Conservation (phyloP, 2,113 vertebrate genomes). For the Corvus moneduloides region DNA sequence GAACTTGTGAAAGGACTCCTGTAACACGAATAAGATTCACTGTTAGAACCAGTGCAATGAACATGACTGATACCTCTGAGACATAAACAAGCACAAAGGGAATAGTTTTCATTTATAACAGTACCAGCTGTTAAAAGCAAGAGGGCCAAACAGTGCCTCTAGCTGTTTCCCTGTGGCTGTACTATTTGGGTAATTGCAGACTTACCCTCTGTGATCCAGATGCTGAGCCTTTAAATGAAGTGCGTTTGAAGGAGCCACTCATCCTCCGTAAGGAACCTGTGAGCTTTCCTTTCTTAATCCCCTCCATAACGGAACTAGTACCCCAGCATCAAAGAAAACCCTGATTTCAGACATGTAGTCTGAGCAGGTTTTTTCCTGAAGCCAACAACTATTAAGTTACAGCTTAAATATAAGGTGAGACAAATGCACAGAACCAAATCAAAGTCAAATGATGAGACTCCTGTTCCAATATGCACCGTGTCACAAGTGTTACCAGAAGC, state of each 20-base stretch:
- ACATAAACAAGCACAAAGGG: neutral
- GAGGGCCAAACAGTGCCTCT: neutral
- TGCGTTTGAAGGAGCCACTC: conserved; percentile 84
- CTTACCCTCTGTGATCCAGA: conserved; percentile 96
- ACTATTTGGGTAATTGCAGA: neutral
- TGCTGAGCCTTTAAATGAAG: conserved; percentile 87
- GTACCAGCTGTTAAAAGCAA: neutral
- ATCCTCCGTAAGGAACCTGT: conserved; percentile 72
- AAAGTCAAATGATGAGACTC: neutral
- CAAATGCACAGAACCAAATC: neutral
- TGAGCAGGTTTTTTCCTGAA: neutral
- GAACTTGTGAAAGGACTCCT: neutral
- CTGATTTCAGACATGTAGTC: neutral
- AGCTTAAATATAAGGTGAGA: neutral
- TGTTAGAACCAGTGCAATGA: neutral
- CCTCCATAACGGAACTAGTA: conserved; percentile 60
- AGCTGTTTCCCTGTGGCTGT: neutral
- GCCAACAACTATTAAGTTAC: neutral
- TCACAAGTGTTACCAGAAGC: conserved; percentile 49
- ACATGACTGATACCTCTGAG: neutral
- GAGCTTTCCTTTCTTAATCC: conserved; percentile 50
- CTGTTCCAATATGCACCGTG: neutral
- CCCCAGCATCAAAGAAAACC: conserved; percentile 17
- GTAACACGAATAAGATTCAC: neutral
- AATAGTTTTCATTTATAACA: neutral